phyloP scores from a whole-genome alignment of 1,140 invertebrate species.

The Zaprionus vittiger region DNA sequence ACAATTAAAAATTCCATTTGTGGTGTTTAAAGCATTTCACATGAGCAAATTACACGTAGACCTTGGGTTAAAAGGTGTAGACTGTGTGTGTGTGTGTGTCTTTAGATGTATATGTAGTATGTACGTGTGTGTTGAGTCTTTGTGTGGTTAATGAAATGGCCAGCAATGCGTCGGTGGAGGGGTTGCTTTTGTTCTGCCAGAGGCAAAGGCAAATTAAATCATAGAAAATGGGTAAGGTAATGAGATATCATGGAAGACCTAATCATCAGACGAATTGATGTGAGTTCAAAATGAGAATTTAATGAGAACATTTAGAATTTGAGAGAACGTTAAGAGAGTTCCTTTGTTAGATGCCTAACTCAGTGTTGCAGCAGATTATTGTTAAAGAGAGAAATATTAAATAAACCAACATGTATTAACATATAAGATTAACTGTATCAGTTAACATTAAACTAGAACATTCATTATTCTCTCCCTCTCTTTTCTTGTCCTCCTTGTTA shows the following conservation, averaged over 20 bases:
- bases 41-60: slow-evolving; percentile 37
- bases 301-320: not conserved
- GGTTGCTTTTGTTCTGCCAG: slow-evolving; percentile 8
- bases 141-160: slow-evolving; percentile 40
- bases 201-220: slow-evolving; percentile 22
- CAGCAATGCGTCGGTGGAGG: slow-evolving; percentile 11
- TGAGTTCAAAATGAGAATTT: not conserved
- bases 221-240: slow-evolving; percentile 16
- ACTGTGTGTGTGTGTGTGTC: not conserved
- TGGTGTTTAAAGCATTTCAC: slow-evolving; percentile 46
- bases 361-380: too few species aligned
- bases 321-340: not conserved
- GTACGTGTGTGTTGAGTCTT: not conserved
- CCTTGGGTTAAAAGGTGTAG: slow-evolving; percentile 6
- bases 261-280: slow-evolving; percentile 17
- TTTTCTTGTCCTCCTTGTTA: too few species aligned
- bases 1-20: slow-evolving; percentile 67
- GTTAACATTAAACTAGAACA: too few species aligned
- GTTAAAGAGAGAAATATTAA: too few species aligned
- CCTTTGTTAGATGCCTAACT: too few species aligned
- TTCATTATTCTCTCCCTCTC: too few species aligned
- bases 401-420: too few species aligned
- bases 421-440: too few species aligned
- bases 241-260: not conserved
- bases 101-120: not conserved